These are phyloP conservation scores for Anthrax anthrax DNA, from an alignment of 2,888 invertebrate species.

Conservation along the genomic window DNA sequence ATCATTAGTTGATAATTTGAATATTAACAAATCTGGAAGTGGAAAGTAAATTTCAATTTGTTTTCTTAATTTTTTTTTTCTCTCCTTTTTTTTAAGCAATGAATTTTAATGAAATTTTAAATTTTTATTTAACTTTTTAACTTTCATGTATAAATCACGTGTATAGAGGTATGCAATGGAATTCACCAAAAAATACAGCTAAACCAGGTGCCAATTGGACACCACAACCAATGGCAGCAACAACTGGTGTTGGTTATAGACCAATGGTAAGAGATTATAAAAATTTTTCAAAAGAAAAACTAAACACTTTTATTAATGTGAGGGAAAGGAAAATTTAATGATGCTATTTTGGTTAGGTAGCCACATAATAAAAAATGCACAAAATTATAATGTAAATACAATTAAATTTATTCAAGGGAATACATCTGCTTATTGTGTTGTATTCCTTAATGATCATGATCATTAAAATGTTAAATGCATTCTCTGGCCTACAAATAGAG, in stretches of 20 bases:
- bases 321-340: too few species aligned
- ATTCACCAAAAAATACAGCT: conserved; percentile 73
- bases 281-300: too few species aligned
- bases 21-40: conserved; percentile 58
- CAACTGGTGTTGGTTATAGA: conserved; percentile 73
- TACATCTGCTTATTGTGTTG: too few species aligned
- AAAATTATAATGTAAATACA: too few species aligned
- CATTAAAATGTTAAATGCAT: too few species aligned
- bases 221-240: conserved; percentile 79
- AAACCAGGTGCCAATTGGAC: conserved; percentile 70
- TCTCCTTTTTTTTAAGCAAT: background rate
- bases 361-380: too few species aligned
- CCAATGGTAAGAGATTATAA: conserved; percentile 56
- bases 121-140: background rate
- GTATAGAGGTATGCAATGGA: conserved; percentile 76
- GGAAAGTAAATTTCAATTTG: conserved; percentile 47
- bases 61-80: background rate
- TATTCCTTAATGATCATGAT: too few species aligned
- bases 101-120: background rate
- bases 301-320: too few species aligned
- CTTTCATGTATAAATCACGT: too few species aligned
- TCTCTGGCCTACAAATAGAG: too few species aligned
- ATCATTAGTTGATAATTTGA: conserved; percentile 82
- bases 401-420: too few species aligned
- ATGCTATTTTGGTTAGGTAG: too few species aligned